Conservation (phyloP, 2,113 vertebrate species). For the Sitta europaea region DNA sequence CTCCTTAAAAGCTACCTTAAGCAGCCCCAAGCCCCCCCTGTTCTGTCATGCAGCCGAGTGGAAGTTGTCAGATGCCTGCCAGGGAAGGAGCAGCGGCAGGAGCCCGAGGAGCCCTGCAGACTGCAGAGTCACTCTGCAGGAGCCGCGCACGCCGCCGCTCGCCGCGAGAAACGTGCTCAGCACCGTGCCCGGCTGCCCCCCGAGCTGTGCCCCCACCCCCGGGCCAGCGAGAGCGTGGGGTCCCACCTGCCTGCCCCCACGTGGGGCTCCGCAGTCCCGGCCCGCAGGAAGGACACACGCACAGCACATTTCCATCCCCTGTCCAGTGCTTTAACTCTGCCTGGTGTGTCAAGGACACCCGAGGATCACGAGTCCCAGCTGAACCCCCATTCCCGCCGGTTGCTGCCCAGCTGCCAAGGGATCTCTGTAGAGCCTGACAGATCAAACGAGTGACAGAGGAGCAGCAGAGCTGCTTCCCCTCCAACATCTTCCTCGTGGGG, state of each 20-base stretch:
- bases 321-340: not conserved
- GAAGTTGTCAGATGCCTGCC: no score
- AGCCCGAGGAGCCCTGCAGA: constrained; percentile 39
- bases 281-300: not conserved
- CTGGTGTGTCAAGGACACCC: not conserved
- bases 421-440: not conserved
- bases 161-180: constrained; percentile 2
- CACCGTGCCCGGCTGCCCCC: not conserved
- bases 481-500: not conserved
- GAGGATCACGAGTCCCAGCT: not conserved
- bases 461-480: not conserved
- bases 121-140: constrained; percentile 64
- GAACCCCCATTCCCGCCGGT: accelerated
- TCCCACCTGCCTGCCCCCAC: no score
- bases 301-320: not conserved
- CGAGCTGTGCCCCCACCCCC: not conserved
- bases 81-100: not conserved
- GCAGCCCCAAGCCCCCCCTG: not conserved
- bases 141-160: not conserved
- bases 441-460: not conserved
- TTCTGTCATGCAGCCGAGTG: no score
- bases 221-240: accelerated
- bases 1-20: not conserved
- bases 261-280: accelerated
- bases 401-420: not conserved